phyloP scores from a whole-genome alignment of 2,113 vertebrate genomes.

The Tilapia sparmanii region DNA sequence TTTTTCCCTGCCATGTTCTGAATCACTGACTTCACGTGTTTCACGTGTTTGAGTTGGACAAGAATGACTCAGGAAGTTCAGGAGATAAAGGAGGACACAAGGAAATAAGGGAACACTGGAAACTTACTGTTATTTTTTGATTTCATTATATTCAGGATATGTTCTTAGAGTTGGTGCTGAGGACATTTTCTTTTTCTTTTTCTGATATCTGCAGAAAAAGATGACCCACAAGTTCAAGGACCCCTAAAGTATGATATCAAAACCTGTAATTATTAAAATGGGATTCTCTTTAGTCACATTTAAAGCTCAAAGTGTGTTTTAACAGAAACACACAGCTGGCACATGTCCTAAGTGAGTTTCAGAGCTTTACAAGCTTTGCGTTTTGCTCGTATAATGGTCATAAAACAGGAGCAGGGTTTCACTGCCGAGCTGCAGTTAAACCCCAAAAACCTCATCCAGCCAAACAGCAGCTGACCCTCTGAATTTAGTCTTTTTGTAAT shows the following conservation, averaged over 20 bases:
- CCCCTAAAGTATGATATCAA: background rate
- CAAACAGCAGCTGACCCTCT: background rate
- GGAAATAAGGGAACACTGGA: background rate
- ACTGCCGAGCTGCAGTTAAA: background rate
- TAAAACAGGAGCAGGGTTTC: background rate
- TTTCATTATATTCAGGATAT: background rate
- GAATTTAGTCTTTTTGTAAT: background rate
- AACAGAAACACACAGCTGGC: background rate
- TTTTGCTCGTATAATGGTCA: background rate
- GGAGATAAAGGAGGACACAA: background rate
- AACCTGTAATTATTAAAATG: background rate
- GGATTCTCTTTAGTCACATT: background rate
- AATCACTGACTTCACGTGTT: background rate
- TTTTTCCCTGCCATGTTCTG: background rate
- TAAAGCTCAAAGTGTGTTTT: background rate
- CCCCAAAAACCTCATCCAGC: background rate
- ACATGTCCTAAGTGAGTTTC: background rate
- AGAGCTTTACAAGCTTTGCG: background rate
- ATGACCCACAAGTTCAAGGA: background rate
- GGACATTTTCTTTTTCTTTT: rapidly evolving
- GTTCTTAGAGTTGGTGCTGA: background rate
- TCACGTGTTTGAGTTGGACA: background rate
- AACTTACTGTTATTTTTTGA: background rate
- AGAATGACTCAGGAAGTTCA: background rate
- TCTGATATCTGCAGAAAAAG: background rate